These are phyloP conservation scores for Tylochromis polylepis DNA, from an alignment of 2,113 vertebrate genomes.

Conservation along the genomic window DNA sequence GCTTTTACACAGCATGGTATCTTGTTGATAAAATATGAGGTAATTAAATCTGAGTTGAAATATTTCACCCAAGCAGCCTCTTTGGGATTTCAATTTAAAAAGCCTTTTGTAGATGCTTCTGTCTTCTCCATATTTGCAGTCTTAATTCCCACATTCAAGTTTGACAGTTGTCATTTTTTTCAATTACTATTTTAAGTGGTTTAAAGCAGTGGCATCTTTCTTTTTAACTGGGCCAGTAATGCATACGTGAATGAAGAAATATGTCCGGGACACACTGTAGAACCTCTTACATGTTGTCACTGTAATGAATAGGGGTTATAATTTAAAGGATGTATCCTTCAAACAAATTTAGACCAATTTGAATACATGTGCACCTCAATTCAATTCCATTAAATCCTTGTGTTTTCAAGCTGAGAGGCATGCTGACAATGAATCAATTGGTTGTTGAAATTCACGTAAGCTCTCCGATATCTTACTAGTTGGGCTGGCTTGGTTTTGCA, in stretches of 20 bases:
- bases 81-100: background rate
- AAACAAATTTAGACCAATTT: background rate
- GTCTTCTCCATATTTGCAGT: background rate
- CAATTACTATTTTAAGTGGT: background rate
- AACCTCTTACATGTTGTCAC: background rate
- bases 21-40: background rate
- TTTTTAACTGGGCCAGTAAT: background rate
- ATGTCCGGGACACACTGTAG: background rate
- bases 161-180: background rate
- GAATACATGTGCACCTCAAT: background rate
- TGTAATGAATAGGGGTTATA: background rate
- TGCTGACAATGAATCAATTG: background rate
- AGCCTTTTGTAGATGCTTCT: background rate
- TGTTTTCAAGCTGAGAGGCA: background rate
- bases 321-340: background rate
- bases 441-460: background rate
- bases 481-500: background rate
- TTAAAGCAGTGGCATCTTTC: background rate
- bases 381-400: background rate
- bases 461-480: background rate
- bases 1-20: background rate
- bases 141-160: background rate
- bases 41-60: background rate
- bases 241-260: background rate
- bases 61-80: background rate